These are phyloP conservation scores for Eudyptes chrysolophus DNA, from an alignment of 2,113 vertebrate genomes.

Conservation along the genomic window DNA sequence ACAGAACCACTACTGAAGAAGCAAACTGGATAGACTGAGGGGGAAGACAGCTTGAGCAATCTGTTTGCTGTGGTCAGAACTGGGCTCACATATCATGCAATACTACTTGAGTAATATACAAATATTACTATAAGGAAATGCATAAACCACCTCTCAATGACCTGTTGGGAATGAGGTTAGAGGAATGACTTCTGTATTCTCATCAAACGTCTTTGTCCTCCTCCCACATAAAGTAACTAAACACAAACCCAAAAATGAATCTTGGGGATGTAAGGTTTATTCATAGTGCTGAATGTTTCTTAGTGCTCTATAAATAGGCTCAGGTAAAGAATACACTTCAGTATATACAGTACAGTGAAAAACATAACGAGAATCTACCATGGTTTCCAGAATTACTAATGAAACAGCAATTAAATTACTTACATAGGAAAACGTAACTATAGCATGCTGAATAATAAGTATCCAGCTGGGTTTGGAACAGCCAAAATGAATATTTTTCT, in stretches of 20 bases:
- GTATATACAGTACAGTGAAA: background rate
- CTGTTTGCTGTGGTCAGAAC: background rate
- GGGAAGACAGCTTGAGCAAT: background rate
- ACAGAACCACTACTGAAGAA: fast-evolving
- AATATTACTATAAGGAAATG: background rate
- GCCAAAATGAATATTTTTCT: background rate
- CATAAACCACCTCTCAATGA: background rate
- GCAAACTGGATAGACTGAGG: background rate
- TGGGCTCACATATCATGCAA: background rate
- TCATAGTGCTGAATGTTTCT: background rate
- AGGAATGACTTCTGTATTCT: background rate
- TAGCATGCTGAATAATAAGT: background rate
- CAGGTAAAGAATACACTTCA: background rate
- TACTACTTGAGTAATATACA: background rate
- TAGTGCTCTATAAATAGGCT: background rate
- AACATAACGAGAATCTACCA: background rate
- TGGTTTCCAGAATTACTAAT: background rate
- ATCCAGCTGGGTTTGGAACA: background rate
- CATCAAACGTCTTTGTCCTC: background rate
- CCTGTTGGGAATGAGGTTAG: background rate
- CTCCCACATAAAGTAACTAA: background rate
- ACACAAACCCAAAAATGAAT: background rate
- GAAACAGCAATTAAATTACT: background rate
- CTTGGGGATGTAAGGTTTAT: background rate
- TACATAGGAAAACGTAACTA: background rate